Conservation (phyloP, 2,888 invertebrate genomes). For the Andrena camellia region DNA sequence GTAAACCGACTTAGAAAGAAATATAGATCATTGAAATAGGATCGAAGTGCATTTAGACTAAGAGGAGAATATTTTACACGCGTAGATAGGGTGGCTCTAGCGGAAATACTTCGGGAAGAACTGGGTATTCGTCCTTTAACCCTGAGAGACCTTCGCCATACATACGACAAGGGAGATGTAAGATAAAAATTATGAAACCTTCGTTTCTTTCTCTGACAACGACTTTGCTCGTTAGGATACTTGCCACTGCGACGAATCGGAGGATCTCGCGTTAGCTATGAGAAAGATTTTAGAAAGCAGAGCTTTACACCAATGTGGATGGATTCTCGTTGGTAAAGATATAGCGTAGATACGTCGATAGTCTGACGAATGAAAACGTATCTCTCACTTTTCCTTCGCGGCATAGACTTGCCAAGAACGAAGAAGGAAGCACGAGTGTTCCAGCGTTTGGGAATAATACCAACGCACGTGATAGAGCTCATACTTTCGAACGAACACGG, state of each 20-base stretch:
- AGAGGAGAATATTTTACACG: background rate
- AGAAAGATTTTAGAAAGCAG: conserved; percentile 79
- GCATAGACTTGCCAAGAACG: conserved; percentile 85
- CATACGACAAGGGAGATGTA: conserved; percentile 33
- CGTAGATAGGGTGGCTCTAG: conserved; percentile 71
- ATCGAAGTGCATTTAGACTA: background rate
- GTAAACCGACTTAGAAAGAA: conserved; percentile 58
- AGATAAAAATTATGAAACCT: background rate
- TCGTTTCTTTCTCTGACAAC: background rate
- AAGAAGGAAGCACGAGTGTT: conserved; percentile 85
- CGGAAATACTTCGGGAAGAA: conserved; percentile 67
- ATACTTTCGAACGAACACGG: conserved; percentile 71
- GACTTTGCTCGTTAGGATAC: conserved; percentile 42
- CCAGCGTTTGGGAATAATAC: conserved; percentile 85
- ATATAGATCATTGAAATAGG: background rate
- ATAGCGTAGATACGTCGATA: background rate
- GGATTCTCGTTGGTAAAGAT: conserved; percentile 82
- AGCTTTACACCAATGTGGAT: conserved; percentile 80
- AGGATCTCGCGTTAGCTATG: conserved; percentile 79
- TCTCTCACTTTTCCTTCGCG: background rate
- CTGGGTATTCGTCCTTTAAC: conserved; percentile 68
- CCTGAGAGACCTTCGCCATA: conserved; percentile 58
- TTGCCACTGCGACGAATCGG: conserved; percentile 59
- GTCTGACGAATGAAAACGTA: background rate
- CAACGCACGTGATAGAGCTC: conserved; percentile 86